These are phyloP conservation scores for Pseudocheirus occidentalis DNA, from an alignment of 2,797 vertebrate genomes.

Conservation along the genomic window DNA sequence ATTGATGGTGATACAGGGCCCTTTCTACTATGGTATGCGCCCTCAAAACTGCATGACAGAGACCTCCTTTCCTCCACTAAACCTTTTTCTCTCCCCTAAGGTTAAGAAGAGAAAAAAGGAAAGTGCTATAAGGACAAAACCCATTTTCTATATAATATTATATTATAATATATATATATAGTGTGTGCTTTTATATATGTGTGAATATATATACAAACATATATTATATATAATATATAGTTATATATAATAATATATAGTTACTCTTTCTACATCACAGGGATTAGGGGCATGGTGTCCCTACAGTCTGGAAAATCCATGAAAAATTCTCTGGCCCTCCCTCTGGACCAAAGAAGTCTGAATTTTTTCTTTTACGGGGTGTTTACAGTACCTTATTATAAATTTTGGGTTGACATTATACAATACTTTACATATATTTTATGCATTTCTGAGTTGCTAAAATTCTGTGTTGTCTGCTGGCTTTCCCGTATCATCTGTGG, in stretches of 20 bases:
- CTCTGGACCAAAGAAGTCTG: background rate
- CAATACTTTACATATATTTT: background rate
- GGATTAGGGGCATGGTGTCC: background rate
- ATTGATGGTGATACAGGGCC: background rate
- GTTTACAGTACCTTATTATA: background rate
- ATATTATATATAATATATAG: no score
- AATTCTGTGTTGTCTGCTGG: background rate
- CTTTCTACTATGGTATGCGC: background rate
- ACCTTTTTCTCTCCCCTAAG: background rate
- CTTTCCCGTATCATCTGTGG: background rate
- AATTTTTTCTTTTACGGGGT: background rate
- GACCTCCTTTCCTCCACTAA: background rate
- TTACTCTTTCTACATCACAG: no score
- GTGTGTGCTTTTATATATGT: no score
- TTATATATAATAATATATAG: no score
- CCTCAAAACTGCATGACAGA: accelerated
- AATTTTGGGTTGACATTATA: background rate
- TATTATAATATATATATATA: background rate
- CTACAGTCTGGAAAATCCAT: background rate
- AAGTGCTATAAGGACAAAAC: background rate
- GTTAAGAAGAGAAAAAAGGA: background rate
- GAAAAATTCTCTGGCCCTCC: background rate
- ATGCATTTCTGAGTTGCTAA: background rate
- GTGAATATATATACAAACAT: background rate
- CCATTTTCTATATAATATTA: background rate